These are phyloP conservation scores for Heterohyrax brucei DNA, from an alignment of 2,797 vertebrate species.

Conservation along the genomic window DNA sequence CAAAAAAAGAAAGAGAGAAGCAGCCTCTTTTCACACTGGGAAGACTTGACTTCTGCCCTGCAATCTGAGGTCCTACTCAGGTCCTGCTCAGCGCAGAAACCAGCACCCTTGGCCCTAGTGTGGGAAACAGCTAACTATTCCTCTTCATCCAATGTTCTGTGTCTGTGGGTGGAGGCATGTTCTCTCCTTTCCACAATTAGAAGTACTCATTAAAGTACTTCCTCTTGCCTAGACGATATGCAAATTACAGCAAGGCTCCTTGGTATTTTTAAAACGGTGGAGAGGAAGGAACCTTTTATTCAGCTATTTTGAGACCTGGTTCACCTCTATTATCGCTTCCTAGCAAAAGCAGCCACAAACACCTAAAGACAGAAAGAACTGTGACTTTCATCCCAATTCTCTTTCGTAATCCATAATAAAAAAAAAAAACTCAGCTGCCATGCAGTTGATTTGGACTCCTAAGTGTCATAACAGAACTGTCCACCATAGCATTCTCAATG, in stretches of 20 bases:
- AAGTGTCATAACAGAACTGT: too few relatives aligned
- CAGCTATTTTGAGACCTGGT: slow-evolving; percentile 68
- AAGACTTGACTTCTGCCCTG: neutral
- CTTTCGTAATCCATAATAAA: neutral
- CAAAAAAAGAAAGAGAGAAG: neutral
- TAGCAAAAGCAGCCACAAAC: slow-evolving; percentile 30
- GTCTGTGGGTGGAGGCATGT: slow-evolving; percentile 63
- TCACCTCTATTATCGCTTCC: slow-evolving; percentile 53
- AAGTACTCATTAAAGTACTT: slow-evolving; percentile 85
- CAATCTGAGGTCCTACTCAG: neutral
- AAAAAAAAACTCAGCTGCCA: neutral
- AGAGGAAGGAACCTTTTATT: slow-evolving; percentile 75
- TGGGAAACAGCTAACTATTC: neutral
- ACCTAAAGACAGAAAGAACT: neutral
- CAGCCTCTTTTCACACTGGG: neutral
- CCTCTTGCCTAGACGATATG: slow-evolving; percentile 80
- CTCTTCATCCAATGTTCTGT: neutral
- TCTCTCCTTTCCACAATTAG: slow-evolving; percentile 81
- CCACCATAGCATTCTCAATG: neutral
- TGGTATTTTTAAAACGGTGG: slow-evolving; percentile 76
- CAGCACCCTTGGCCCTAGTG: neutral
- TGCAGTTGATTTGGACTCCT: neutral
- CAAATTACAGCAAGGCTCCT: slow-evolving; percentile 74
- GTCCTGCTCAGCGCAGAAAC: neutral
- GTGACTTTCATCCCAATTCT: neutral